Conservation (phyloP, 1,140 invertebrate species). For the Drosophila nigrodunni region DNA sequence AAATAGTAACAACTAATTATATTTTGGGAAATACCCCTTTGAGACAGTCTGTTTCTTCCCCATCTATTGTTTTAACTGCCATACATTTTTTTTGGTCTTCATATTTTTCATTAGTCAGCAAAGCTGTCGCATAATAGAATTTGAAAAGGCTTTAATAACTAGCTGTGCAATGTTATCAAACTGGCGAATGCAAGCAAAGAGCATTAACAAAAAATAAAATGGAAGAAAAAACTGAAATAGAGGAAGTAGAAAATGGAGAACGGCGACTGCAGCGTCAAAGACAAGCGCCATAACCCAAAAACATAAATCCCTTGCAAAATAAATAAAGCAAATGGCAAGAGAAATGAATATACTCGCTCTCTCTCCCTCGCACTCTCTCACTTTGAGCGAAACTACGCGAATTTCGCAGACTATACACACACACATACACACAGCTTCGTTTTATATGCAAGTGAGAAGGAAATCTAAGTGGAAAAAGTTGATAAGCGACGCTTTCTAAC, state of each 20-base stretch:
- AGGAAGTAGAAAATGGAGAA: constrained; percentile 14
- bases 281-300: constrained; percentile 73
- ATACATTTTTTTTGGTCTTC: constrained; percentile 15
- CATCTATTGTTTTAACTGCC: constrained; percentile 33
- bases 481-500: constrained; percentile 69
- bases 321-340: constrained; percentile 63
- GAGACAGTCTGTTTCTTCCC: neutral
- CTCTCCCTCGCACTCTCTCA: neutral
- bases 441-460: constrained; percentile 23
- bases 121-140: constrained; percentile 64
- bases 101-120: constrained; percentile 60
- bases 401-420: constrained; percentile 11
- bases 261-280: constrained; percentile 50
- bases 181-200: neutral
- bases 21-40: constrained; percentile 13
- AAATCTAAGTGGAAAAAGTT: constrained; percentile 64
- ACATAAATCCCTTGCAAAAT: constrained; percentile 76
- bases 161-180: constrained; percentile 52
- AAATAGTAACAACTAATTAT: constrained; percentile 38
- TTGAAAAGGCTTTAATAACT: constrained; percentile 67
- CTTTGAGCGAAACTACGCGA: constrained; percentile 10
- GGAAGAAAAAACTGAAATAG: constrained; percentile 3
- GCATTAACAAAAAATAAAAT: constrained; percentile 5
- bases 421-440: neutral
- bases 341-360: constrained; percentile 63